Percentiles rank a stretch among this genome's conserved stretches.
Evolutionary conservation across 1,140 invertebrate genomes (phyloP).

Genomic region (Zaprionus ghesquierei): DNA sequence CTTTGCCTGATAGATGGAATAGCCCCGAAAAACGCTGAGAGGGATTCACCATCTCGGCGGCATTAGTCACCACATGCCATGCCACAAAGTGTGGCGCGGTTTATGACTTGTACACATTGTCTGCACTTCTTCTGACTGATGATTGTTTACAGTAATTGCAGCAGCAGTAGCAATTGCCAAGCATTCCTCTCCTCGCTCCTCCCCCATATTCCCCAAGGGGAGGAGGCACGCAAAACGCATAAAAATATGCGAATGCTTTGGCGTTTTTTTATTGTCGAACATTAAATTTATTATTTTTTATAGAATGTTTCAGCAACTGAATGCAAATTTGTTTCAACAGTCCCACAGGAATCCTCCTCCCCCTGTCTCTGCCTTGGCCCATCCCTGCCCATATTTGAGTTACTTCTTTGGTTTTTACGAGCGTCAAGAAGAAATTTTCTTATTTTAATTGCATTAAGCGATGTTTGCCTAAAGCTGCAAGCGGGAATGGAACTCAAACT

Average conservation of each 20-base stretch:
- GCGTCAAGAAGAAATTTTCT: slow-evolving; percentile 43
- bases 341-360: not conserved
- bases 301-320: slow-evolving; percentile 79
- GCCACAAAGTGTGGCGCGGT: slow-evolving; percentile 21
- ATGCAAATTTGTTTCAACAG: slow-evolving; percentile 63
- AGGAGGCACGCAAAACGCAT: slow-evolving; percentile 71
- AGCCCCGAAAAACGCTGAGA: slow-evolving; percentile 11
- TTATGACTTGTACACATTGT: slow-evolving; percentile 58
- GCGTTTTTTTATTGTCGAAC: slow-evolving; percentile 70
- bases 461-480: not conserved
- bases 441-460: slow-evolving; percentile 63
- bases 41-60: slow-evolving; percentile 9
- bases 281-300: slow-evolving; percentile 81
- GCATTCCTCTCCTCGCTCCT: no score
- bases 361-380: not conserved
- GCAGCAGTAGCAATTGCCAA: slow-evolving; percentile 68
- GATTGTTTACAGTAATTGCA: slow-evolving; percentile 77
- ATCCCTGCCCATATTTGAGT: not conserved
- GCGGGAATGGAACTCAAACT: not conserved
- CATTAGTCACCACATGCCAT: slow-evolving; percentile 35
- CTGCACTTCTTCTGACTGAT: slow-evolving; percentile 50
- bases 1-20: not conserved
- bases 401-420: slow-evolving; percentile 47
- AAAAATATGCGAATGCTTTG: slow-evolving; percentile 70
- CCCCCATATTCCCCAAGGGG: not conserved